Evolutionary conservation across 2,888 invertebrate genomes (phyloP), one percentile per base, ranked within the genome.

Genomic region (Melieria crassipennis): DNA sequence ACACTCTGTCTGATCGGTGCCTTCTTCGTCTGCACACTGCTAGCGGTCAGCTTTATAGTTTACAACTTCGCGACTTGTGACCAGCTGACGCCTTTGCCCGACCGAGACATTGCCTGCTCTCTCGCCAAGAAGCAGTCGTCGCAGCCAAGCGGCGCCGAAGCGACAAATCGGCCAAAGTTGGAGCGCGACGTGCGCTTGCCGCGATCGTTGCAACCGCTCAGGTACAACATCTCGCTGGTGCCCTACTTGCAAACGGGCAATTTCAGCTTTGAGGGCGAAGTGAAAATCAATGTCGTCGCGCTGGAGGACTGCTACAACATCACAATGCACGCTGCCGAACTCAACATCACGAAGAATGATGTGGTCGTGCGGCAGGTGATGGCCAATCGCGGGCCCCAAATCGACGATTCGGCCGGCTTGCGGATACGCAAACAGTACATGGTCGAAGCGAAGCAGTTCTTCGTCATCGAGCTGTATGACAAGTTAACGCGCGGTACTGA

Each of bases 181-280:
- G 87, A 87, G 76, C 81, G 87, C n/a, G 90, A 93, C 81, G 91
- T 94, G 2, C 89, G 94, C 78, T 85, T 95, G 72, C 94, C 95
- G 0, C 89, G 86, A 69, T 88, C 91, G 57, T 87, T 94, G 0
- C 86, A 89, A 65, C 95, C 95, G 1, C 88, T 92, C 58, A 90
- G 89, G 46, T 95, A 95, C 81, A 89, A 90, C 74, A 85, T 95
- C 4, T 89, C 90, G 75, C 87, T 95, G 71, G 90, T 91, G 56
- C 95, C 95, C 0, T 92, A 92, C 78, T 89, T 95, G 71, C 88
- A 88, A 80, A 91, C 91, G 81, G 91, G 91, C 1, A 94, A 94
- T 82, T 95, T 94, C 78, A 94, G 93, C 11, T 94, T 94, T 81
- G 88, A 91, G 75, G 95, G 95, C 56, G 90, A 90, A 85, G 89